phyloP scores from a whole-genome alignment of 2,888 invertebrate genomes.

The Phyllotreta striolata region DNA sequence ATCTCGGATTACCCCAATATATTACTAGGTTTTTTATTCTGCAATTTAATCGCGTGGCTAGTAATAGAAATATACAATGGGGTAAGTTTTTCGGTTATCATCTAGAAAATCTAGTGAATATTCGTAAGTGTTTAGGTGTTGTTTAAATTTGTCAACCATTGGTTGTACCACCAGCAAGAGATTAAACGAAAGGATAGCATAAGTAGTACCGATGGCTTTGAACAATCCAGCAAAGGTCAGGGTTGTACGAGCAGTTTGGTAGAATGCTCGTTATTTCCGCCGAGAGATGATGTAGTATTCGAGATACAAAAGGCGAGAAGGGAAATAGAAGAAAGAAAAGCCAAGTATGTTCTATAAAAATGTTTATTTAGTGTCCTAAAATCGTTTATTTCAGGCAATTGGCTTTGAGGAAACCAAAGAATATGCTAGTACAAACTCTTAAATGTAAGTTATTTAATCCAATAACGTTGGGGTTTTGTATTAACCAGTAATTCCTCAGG shows the following conservation, averaged over 20 bases:
- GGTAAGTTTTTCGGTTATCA: slow-evolving; percentile 36
- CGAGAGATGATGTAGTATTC: slow-evolving; percentile 45
- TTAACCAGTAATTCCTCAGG: slow-evolving; percentile 37
- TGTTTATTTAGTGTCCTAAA: not conserved
- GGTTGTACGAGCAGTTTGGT: slow-evolving; percentile 38
- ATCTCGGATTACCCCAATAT: slow-evolving; percentile 37
- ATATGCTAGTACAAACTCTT: slow-evolving; percentile 48
- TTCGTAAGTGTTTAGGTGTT: slow-evolving; percentile 41
- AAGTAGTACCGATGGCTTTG: slow-evolving; percentile 27
- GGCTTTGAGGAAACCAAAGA: slow-evolving; percentile 47
- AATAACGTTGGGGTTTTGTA: not conserved
- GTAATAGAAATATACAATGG: slow-evolving; percentile 44
- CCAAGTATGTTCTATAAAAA: slow-evolving; percentile 39
- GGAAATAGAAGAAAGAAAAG: slow-evolving; percentile 44
- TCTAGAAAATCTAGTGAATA: not conserved
- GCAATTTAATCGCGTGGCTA: slow-evolving; percentile 41
- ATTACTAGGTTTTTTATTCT: slow-evolving; percentile 36
- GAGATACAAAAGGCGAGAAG: slow-evolving; percentile 41
- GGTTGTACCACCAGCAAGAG: slow-evolving; percentile 41
- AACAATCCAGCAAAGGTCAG: slow-evolving; percentile 15
- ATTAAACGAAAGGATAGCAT: slow-evolving; percentile 30
- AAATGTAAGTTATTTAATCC: slow-evolving; percentile 44
- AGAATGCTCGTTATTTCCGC: slow-evolving; percentile 47
- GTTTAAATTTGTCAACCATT: slow-evolving; percentile 42
- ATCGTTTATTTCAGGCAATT: slow-evolving; percentile 42